Base-by-base conservation (phyloP, 1,140 invertebrate genomes). In the Brachionus koreanus region DNA sequence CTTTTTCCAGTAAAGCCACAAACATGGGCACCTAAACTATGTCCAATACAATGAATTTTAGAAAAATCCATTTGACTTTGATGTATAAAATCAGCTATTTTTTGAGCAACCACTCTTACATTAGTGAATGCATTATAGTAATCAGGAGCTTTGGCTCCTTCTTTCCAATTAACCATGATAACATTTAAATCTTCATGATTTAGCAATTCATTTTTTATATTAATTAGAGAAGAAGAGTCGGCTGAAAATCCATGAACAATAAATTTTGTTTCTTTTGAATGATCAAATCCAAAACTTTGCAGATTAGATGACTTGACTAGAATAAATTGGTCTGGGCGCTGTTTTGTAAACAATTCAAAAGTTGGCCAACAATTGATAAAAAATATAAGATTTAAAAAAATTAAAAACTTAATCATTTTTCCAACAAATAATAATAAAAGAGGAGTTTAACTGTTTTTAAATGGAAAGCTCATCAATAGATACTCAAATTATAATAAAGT, bases 21-120 rank as follows among this genome's bases (percentile, higher is more conserved):
- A 63, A 37, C 49, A 82, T 82, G 57, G 0, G 77, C 52, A 13
- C 77, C 77, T n/a, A 79, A 39, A 79, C 76, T 79, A 57, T 79
- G 76, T 19, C 77, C 77, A 67, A 82, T 82, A 6, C 77, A 82
- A 43, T 69, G 77, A 39, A 82, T 23, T 43, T 82, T 82, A n/a
- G 23, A 25, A 19, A 75, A 75, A n/a, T 35, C 16, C 13, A 52
- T n/a, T 65, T 65, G 25, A 13, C 19, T 16, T 65, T 65, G 25
- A 10, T 33, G 29, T n/a, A 57, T 9, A 33, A 76, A 76, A 57
- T 29, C 46, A 16, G 42, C 23, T 35, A 49, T 46, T 65, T 65
- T 65, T 33, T 76, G 39, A 23, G 43, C 74, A 16, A 76, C 74
- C n/a, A 49, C n/a, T 25, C 74, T 43, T 7, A 49, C 29, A 52